Evolutionary conservation across 2,888 invertebrate genomes (phyloP), one percentile per base, ranked within the genome.

Genomic region (Drosophila heteroneura): DNA sequence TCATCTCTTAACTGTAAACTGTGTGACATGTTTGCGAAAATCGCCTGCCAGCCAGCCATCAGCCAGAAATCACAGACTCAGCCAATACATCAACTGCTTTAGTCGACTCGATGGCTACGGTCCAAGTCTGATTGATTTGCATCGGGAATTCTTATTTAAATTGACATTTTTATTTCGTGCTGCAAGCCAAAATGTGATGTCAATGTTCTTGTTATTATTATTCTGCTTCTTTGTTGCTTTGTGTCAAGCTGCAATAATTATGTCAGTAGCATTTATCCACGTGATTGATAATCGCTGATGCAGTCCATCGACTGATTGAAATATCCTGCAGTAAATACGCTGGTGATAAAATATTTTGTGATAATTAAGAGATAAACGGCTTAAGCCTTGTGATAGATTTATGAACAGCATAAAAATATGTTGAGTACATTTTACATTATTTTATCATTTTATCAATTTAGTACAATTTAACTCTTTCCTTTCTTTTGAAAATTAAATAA

Each of bases 81-180:
- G 78, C 82, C 85, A 85, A 92, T 92, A 87, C 92, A 92, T 92
- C 91, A 92, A 90, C 61, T 72, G 71, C 71, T 62, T 85, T 54
- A 33, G 54, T 57, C 41, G 41, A 57, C 4, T 61, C 62, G 66
- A 52, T 32, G 30, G 74, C 51, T 67, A 37, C 52, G 65, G 75
- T 72, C 71, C 75, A 90, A 72, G 82, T 73, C 89, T 93, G 93
- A 93, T 93, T 92, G 93, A 92, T 93, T 93, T 91, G 90, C 92
- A 92, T 92, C 68, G 81, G 85, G 89, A 81, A 90, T 90, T 84
- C 82, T 71, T 74, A 83, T 80, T 81, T 72, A 76, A 84, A 86
- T 76, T 91, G 87, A 89, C 86, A 89, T 81, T 73, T 83, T 81
- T 67, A 82, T 80, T 74, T 71, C 49, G 58, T 83, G 83, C 81